Evolutionary conservation across 2,888 invertebrate species (phyloP).

Genomic region (Coenonympha arcania): DNA sequence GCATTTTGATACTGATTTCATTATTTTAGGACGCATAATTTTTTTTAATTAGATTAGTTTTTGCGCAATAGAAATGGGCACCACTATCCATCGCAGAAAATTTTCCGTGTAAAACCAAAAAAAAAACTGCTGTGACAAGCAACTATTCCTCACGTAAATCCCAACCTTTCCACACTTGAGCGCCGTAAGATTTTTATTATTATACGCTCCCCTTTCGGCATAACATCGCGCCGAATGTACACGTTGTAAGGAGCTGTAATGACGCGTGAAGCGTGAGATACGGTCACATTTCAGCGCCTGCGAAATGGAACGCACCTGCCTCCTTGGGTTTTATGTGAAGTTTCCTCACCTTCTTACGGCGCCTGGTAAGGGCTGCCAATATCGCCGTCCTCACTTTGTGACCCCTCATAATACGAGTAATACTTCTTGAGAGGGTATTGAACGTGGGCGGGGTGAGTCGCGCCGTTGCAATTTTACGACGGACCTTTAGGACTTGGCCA

Average conservation of each 20-base stretch:
- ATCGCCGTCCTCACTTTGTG: constrained; percentile 70
- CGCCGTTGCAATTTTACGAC: constrained; percentile 60
- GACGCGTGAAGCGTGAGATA: constrained; percentile 69
- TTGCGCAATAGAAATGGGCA: too few relatives aligned
- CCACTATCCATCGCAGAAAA: too few relatives aligned
- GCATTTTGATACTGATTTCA: too few relatives aligned
- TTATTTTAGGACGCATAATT: too few relatives aligned
- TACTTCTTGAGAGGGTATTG: constrained; percentile 71
- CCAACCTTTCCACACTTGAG: constrained; percentile 38
- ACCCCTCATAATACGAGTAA: constrained; percentile 71
- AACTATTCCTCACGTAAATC: constrained; percentile 37
- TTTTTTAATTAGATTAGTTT: too few relatives aligned
- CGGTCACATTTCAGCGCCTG: constrained; percentile 65
- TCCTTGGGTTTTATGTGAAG: constrained; percentile 72
- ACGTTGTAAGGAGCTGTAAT: constrained; percentile 56
- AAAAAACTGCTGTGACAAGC: background rate
- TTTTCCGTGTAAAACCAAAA: too few relatives aligned
- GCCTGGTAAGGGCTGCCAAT: constrained; percentile 66
- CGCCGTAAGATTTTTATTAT: constrained; percentile 66
- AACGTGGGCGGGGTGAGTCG: constrained; percentile 47
- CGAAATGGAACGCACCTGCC: constrained; percentile 73
- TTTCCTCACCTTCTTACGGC: constrained; percentile 69
- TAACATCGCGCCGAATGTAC: constrained; percentile 46
- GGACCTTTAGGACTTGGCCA: constrained; percentile 21
- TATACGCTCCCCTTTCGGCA: constrained; percentile 58